Conservation (phyloP, 2,113 vertebrate species). For the Hirundichthys speculiger region DNA sequence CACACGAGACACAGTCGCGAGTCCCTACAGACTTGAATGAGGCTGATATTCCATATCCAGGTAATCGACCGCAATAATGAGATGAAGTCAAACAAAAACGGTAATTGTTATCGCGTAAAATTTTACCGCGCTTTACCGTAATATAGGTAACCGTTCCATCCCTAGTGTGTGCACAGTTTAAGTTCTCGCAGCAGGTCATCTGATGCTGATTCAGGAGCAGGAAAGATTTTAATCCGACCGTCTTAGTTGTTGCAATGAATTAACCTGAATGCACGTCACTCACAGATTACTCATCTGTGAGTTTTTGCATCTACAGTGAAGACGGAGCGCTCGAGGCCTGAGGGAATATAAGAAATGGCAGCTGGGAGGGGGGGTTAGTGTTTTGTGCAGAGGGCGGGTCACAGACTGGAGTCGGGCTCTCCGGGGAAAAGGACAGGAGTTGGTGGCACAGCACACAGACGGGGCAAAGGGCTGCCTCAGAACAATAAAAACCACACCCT, state of each 20-base stretch:
- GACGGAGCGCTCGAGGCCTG: slow-evolving; percentile 8
- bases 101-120: no score
- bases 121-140: no score
- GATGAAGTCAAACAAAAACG: no score
- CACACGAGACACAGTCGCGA: no score
- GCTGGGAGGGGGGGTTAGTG: slow-evolving; percentile 47
- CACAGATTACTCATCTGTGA: no score
- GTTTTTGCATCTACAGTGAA: neutral
- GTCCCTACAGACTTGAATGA: no score
- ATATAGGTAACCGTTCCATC: no score
- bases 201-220: no score
- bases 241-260: slow-evolving; percentile 10
- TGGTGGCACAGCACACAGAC: slow-evolving; percentile 26
- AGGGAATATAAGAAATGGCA: slow-evolving; percentile 31
- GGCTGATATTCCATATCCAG: no score
- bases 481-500: slow-evolving; percentile 69
- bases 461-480: slow-evolving; percentile 40
- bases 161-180: no score
- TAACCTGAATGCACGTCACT: slow-evolving; percentile 11
- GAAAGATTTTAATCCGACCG: slow-evolving; percentile 1
- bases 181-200: no score
- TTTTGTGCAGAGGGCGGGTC: slow-evolving; percentile 38
- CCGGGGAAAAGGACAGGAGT: slow-evolving; percentile 49
- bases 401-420: slow-evolving; percentile 43
- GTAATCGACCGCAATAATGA: no score